A percentile compares a stretch with the other conserved stretches of the same genome.
Evolutionary conservation across 1,140 invertebrate species (phyloP).

Genomic region (Bombus huntii): DNA sequence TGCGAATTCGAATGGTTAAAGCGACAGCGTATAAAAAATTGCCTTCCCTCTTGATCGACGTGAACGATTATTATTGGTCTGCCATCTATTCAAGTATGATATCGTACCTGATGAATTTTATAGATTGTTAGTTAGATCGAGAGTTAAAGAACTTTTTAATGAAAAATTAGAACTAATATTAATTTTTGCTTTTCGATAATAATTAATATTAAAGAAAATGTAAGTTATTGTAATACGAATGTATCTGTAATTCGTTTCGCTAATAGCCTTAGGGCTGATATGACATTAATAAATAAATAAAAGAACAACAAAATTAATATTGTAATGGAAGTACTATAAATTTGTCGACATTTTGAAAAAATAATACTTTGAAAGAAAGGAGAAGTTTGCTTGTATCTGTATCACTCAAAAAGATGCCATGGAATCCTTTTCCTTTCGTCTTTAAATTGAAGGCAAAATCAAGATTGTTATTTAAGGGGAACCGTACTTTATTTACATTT

Average conservation of each 20-base stretch:
- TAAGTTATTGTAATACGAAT: no score
- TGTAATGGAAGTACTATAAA: no score
- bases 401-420: background rate
- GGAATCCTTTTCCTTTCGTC: background rate
- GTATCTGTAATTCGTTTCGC: no score
- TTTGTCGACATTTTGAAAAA: no score
- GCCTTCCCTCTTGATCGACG: background rate
- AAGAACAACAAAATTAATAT: no score
- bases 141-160: background rate
- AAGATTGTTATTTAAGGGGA: background rate
- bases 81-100: background rate
- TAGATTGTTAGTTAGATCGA: no score
- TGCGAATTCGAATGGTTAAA: conserved; percentile 11
- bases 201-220: background rate
- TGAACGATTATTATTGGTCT: background rate
- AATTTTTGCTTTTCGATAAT: background rate
- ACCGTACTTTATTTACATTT: background rate
- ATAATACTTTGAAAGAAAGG: no score
- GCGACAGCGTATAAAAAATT: conserved; percentile 18
- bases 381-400: background rate
- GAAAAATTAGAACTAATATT: background rate
- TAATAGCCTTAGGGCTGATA: no score
- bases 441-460: background rate
- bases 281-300: no score
- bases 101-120: background rate